Evolutionary conservation across 2,888 invertebrate genomes (phyloP), one percentile per base, ranked within the genome.

Genomic region (Tanypteryx hageni): DNA sequence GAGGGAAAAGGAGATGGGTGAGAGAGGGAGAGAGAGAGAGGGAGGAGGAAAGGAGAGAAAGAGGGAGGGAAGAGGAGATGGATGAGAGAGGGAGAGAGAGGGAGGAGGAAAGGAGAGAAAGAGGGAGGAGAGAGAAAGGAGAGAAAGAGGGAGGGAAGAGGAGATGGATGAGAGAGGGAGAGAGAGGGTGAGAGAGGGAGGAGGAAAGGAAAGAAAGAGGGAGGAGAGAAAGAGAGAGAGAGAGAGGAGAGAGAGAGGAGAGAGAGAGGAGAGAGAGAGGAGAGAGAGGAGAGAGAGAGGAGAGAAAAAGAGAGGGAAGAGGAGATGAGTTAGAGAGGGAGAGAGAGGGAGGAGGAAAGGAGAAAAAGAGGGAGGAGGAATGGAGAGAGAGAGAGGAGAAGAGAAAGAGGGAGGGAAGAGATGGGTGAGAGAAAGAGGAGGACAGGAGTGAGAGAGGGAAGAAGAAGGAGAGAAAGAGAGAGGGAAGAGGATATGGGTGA

Each of bases 1-100:
- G 82, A 92, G 92, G 82, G 92, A 93, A 92, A 59, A 92, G 93
- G 92, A 89, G 92, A 64, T 92, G 93, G 92, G 76, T 92, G 92
- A 92, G 93, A 92, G 92, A 91, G 93, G 92, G 92, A 92, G 89
- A 89, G 92, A 58, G n/a, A n/a, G n/a, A n/a, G 92, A 91, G 93
- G 86, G 92, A 92, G 68, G 64, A 92, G 93, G 93, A 93, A 92
- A 92, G 93, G 92, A 93, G 93, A 92, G 92, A 92, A n/a, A 92
- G 91, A 76, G 92, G 92, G 59, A 81, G 59, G 85, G 84, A 92
- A 92, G 92, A 92, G 91, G 64, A 82, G 89, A 58, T 64, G 83
- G 83, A 83, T 83, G 56, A 22, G 18, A 56, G 83, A 0, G 92
- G 64, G 92, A 83, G 86, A 27, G 83, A 92, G 64, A 85, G n/a